phyloP scores from a whole-genome alignment of 1,140 invertebrate species.

The Drosophila kanapiae region DNA sequence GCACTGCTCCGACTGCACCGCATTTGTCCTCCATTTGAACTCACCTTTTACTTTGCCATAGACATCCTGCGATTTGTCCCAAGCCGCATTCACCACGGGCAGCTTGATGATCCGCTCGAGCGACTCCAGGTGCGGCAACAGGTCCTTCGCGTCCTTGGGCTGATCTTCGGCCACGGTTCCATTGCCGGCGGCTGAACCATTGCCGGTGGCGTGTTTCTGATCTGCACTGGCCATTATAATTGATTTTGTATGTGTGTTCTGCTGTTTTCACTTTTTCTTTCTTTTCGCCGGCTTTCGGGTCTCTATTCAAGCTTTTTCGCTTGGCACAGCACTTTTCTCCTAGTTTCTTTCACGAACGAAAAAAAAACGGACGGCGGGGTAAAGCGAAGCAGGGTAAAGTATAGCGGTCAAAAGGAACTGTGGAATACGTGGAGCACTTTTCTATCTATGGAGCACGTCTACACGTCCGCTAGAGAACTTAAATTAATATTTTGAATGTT shows the following conservation, averaged over 20 bases:
- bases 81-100: constrained; percentile 87
- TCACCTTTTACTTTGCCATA: constrained; percentile 87
- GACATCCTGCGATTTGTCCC: constrained; percentile 86
- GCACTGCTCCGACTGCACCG: neutral
- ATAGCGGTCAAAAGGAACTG: constrained; percentile 11
- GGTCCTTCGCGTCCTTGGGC: constrained; percentile 77
- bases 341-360: constrained; percentile 56
- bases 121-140: constrained; percentile 86
- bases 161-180: constrained; percentile 42
- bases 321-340: constrained; percentile 67
- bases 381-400: constrained; percentile 12
- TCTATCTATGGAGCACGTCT: constrained; percentile 47
- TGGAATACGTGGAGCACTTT: constrained; percentile 7
- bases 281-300: constrained; percentile 18
- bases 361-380: constrained; percentile 54
- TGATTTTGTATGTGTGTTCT: constrained; percentile 15
- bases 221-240: constrained; percentile 67
- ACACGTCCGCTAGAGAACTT: constrained; percentile 48
- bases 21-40: constrained; percentile 29
- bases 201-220: constrained; percentile 69
- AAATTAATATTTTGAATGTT: neutral
- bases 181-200: constrained; percentile 51
- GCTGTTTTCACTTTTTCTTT: constrained; percentile 47
- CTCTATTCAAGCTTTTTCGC: constrained; percentile 55
- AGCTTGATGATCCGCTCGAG: constrained; percentile 87